Percentiles rank a stretch among this genome's conserved stretches.
These are phyloP conservation scores for Chironomus riparius DNA, from an alignment of 2,888 invertebrate genomes.

Conservation along the genomic window DNA sequence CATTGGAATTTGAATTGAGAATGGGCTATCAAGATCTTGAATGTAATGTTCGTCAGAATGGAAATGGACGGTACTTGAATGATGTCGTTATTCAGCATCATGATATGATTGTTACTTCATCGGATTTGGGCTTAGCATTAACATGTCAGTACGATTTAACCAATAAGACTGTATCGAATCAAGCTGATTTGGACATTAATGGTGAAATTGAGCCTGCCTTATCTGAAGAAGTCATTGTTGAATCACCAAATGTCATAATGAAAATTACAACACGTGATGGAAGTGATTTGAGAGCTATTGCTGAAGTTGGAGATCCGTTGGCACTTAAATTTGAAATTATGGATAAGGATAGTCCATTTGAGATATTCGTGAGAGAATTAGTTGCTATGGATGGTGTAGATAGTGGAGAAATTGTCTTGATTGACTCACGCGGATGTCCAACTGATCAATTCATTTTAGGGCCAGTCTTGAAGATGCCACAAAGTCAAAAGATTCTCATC, in stretches of 20 bases:
- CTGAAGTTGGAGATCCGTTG: slow-evolving; percentile 87
- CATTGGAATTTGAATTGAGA: slow-evolving; percentile 80
- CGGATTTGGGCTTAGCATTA: slow-evolving; percentile 84
- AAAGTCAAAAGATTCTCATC: slow-evolving; percentile 71
- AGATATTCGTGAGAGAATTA: slow-evolving; percentile 88
- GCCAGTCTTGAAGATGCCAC: slow-evolving; percentile 72
- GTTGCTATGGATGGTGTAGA: slow-evolving; percentile 92
- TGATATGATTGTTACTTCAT: slow-evolving; percentile 89
- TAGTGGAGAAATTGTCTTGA: slow-evolving; percentile 83
- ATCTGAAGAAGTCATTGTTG: slow-evolving; percentile 84
- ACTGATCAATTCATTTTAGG: slow-evolving; percentile 93
- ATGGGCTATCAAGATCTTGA: slow-evolving; percentile 90
- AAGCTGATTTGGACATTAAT: slow-evolving; percentile 79
- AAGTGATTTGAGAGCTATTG: slow-evolving; percentile 73
- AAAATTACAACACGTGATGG: slow-evolving; percentile 79
- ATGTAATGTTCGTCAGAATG: slow-evolving; percentile 85
- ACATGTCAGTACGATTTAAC: slow-evolving; percentile 91
- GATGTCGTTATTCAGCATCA: slow-evolving; percentile 93
- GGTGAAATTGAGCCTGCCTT: slow-evolving; percentile 80
- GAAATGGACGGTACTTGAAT: slow-evolving; percentile 76
- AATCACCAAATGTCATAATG: slow-evolving; percentile 92
- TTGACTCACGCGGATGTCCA: slow-evolving; percentile 86
- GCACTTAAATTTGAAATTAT: slow-evolving; percentile 85
- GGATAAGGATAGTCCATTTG: slow-evolving; percentile 87
- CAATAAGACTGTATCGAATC: slow-evolving; percentile 88